Base-by-base conservation (phyloP, 2,888 invertebrate genomes). In the Elegia similella region DNA sequence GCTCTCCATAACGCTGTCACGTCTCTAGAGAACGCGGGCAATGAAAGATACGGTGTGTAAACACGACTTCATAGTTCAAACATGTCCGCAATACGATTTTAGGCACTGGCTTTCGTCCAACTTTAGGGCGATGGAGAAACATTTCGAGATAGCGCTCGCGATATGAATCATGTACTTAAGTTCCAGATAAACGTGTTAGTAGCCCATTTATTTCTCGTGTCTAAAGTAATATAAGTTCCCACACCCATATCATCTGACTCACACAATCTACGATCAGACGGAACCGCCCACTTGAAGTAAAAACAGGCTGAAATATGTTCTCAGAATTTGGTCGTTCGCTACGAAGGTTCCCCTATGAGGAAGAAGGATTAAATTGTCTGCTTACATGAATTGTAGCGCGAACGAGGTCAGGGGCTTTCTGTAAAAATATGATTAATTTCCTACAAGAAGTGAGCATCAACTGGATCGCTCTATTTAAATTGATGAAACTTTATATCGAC, bases 31-130 rank as follows among this genome's bases (percentile, higher is more conserved):
- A 76, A 69, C 73, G 67, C 66, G 73, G 71, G 73, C 75, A 67
- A 78, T 78, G 76, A 78, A 76, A 76, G 74, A 77, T 80, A 76
- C 76, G 74, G 73, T 74, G 67, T 69, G 76, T 74, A 72, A 74
- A 75, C 76, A 70, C 68, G 68, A 68, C 71, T 73, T 73, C 75
- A 73, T 78, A 78, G 79, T 80, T 76, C 75, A 78, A 80, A 77
- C 78, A 79, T 78, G 79, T 71, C 80, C 76, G 79, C 80, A 77
- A 71, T 80, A 77, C 71, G 77, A 75, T 78, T 82, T 84, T 83
- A 83, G 81, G 78, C 73, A 75, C 84, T 87, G 85, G 85, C 86
- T 80, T 73, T 62, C 78, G 75, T 84, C 86, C 84, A 86, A 86
- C 72, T 80, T 73, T 75, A 79, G 76, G 76, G 78, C 70, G 68